Percentiles rank a stretch among this genome's conserved stretches.
phyloP scores from a whole-genome alignment of 2,113 vertebrate species.

The Tyto alba region DNA sequence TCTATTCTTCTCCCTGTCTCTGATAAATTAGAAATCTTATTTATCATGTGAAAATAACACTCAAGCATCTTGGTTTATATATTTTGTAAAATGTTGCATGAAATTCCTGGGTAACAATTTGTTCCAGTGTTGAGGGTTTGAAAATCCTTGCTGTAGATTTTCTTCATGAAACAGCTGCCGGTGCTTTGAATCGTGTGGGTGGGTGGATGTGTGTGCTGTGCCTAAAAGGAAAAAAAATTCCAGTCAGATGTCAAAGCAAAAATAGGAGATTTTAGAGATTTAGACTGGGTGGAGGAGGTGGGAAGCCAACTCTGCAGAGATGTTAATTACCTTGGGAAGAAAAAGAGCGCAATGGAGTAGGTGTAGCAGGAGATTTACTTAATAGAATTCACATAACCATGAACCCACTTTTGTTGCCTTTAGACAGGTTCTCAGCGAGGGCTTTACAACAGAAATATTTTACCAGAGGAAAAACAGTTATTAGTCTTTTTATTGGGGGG shows the following conservation, averaged over 20 bases:
- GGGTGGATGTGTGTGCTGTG: conserved; percentile 56
- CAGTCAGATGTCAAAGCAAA: conserved; percentile 64
- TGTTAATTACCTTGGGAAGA: conserved; percentile 57
- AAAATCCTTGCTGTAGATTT: conserved; percentile 13
- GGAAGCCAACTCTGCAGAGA: conserved; percentile 25
- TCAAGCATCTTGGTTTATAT: neutral
- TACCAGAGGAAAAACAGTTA: conserved; percentile 41
- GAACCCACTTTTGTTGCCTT: conserved; percentile 14
- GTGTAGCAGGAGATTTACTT: conserved; percentile 41
- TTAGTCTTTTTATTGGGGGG: neutral
- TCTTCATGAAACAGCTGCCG: conserved; percentile 48
- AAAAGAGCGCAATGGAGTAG: conserved; percentile 30
- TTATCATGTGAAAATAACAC: neutral
- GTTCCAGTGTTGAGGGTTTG: neutral
- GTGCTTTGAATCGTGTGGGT: conserved; percentile 24
- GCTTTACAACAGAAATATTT: conserved; percentile 34
- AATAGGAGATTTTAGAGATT: conserved; percentile 52
- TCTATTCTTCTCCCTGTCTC: neutral
- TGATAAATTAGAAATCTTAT: neutral
- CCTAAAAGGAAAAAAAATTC: conserved; percentile 24
- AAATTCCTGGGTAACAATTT: conserved; percentile 42
- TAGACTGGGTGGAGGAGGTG: conserved; percentile 39
- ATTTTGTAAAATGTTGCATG: neutral
- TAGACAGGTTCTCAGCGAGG: neutral
- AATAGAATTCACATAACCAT: conserved; percentile 45